Percentiles rank a stretch among this genome's conserved stretches.
These are phyloP conservation scores for Zootermopsis nevadensis DNA, from an alignment of 2,888 invertebrate genomes.

Conservation along the genomic window DNA sequence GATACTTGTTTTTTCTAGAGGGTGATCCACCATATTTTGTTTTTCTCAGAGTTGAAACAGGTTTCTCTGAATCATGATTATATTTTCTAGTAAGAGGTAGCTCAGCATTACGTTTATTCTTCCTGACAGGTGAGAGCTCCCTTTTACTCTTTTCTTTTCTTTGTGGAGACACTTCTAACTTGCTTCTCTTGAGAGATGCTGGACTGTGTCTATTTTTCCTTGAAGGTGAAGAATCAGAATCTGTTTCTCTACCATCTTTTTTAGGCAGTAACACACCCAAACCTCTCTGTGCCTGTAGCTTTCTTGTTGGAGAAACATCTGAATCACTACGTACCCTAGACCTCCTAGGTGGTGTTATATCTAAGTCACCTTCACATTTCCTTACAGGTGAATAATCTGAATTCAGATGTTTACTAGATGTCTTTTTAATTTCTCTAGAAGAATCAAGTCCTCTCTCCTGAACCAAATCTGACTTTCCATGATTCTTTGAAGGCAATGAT, in stretches of 20 bases:
- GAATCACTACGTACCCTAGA: conserved; percentile 2
- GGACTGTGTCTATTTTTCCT: background rate
- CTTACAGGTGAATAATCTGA: conserved; percentile 43
- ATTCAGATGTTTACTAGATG: conserved; percentile 52
- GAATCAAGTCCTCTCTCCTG: conserved; percentile 52
- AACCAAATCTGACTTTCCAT: conserved; percentile 55
- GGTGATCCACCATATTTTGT: background rate
- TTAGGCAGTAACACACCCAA: background rate
- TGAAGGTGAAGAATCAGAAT: background rate
- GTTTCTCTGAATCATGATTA: conserved; percentile 41
- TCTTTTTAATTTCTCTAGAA: conserved; percentile 37
- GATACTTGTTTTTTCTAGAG: background rate
- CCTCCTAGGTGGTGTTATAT: conserved; percentile 24
- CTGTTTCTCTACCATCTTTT: background rate
- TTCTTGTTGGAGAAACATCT: conserved; percentile 42
- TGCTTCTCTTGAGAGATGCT: background rate
- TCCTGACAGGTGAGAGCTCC: conserved; percentile 41
- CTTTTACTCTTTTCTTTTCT: conserved; percentile 25
- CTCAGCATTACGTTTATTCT: background rate
- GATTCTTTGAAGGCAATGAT: conserved; percentile 31
- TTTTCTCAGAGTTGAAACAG: background rate
- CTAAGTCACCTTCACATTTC: conserved; percentile 13
- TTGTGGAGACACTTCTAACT: background rate
- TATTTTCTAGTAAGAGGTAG: background rate
- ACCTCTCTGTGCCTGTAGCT: background rate